Evolutionary conservation across 1,140 invertebrate species (phyloP).

Genomic region (Colletes latitarsis): DNA sequence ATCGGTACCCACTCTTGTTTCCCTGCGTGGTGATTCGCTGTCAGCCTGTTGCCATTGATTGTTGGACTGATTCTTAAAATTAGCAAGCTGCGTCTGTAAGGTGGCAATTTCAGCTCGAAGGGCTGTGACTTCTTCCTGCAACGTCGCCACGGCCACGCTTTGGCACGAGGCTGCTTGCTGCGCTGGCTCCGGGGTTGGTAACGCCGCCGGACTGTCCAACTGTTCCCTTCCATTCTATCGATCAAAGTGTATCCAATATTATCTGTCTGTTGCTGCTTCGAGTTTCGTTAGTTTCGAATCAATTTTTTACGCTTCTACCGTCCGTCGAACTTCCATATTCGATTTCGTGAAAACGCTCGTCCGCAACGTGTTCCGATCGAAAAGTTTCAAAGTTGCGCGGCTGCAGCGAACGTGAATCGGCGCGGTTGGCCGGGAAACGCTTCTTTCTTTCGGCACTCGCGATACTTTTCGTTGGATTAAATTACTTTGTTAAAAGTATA

Average conservation of each 20-base stretch:
- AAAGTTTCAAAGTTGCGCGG: neutral
- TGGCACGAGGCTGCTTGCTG: constrained; percentile 76
- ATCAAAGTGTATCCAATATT: neutral
- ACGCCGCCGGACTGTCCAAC: constrained; percentile 70
- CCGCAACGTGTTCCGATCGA: no score
- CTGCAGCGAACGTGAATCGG: no score
- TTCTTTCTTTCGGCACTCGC: no score
- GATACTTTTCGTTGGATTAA: neutral
- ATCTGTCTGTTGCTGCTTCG: no score
- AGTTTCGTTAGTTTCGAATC: neutral
- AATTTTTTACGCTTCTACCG: no score
- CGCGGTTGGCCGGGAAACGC: no score
- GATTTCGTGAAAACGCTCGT: no score
- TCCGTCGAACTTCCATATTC: no score
- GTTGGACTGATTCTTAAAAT: constrained; percentile 62
- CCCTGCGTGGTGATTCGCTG: constrained; percentile 70
- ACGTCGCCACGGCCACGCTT: constrained; percentile 68
- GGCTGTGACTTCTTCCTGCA: constrained; percentile 82
- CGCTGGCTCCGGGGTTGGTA: constrained; percentile 79
- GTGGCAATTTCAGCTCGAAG: constrained; percentile 81
- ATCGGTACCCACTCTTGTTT: constrained; percentile 56
- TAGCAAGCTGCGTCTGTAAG: constrained; percentile 81
- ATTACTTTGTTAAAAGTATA: neutral
- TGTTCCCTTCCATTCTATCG: constrained; percentile 67
- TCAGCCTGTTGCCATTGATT: constrained; percentile 60